Base-by-base conservation (phyloP, 2,888 invertebrate genomes). In the Lumbricus terrestris region DNA sequence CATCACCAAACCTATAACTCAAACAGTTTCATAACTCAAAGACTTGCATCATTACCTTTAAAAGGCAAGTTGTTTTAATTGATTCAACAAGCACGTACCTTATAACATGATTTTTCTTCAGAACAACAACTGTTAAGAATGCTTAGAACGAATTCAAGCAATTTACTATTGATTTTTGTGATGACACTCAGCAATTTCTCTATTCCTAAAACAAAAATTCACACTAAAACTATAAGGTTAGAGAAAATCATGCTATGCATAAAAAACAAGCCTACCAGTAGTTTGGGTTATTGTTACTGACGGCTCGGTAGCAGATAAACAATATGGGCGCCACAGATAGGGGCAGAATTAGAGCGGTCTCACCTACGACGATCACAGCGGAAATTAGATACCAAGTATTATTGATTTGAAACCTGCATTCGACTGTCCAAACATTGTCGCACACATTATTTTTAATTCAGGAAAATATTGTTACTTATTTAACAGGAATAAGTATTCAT, bases 21-120 rank as follows among this genome's bases (percentile, higher is more conserved):
- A 54, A 54, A 54, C 6, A 54, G 29, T 54, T 29, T 29, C 54
- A 54, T 5, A n/a, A 54, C 29, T 29, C 29, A 54, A 54, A 54
- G 29, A 54, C 5, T 54, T 29, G 29, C 54, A 54, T 5, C 54
- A 11, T 16, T 23, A 23, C 29, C 23, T 54, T 0, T 29, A 54
- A 54, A 5, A 11, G 29, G 20, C 23, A 47, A 47, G 23, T 54
- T 23, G 42, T 54, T 54, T 54, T 29, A 54, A 69, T n/a, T 69
- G 69, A 69, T 69, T 69, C 29, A 69, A 69, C 6, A 47, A 15
- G 6, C 16, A 11, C 85, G 6, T 85, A 85, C 85, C 85, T 85
- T 85, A 33, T 85, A 85, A 85, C 85, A 85, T 13, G 85, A 85
- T 37, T 85, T 85, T 35, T 85, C 85, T 85, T 85, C 85, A 1